Percentiles rank a stretch among this genome's conserved stretches.
Conservation (phyloP, 1,140 invertebrate genomes). For the Cyclargus thomasi region DNA sequence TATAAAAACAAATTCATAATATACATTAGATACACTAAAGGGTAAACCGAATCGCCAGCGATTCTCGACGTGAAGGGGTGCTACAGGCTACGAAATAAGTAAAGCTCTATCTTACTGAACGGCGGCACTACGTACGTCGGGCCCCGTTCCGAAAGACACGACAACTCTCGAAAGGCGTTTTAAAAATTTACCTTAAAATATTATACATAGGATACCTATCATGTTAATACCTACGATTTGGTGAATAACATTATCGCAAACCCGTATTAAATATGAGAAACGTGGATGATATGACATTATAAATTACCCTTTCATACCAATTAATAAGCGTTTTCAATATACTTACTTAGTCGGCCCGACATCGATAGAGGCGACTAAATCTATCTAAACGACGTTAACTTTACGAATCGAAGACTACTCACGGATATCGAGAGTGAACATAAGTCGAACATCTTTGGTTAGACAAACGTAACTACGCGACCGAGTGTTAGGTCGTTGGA, state of each 20-base stretch:
- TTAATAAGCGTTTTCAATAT: conserved; percentile 76
- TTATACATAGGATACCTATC: conserved; percentile 65
- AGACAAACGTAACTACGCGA: conserved; percentile 64
- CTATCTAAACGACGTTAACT: conserved; percentile 67
- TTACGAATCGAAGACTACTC: conserved; percentile 68
- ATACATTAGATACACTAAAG: conserved; percentile 56
- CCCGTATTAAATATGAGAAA: conserved; percentile 75
- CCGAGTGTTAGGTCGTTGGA: conserved; percentile 69
- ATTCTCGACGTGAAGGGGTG: conserved; percentile 63
- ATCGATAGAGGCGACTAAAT: conserved; percentile 60
- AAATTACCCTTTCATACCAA: conserved; percentile 76
- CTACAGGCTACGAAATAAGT: conserved; percentile 61
- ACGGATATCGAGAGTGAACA: conserved; percentile 58
- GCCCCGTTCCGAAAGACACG: conserved; percentile 66
- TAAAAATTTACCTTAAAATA: conserved; percentile 70
- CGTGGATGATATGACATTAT: conserved; percentile 75
- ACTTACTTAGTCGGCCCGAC: conserved; percentile 66
- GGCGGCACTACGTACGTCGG: conserved; percentile 45
- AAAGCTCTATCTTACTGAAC: conserved; percentile 60
- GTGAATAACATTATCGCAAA: conserved; percentile 74
- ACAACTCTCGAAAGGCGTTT: conserved; percentile 67
- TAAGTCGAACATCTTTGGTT: conserved; percentile 68
- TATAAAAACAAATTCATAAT: conserved; percentile 50
- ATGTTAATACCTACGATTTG: conserved; percentile 66
- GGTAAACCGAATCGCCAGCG: conserved; percentile 70